Evolutionary conservation across 2,888 invertebrate genomes (phyloP).

Genomic region (Cephus runcator): DNA sequence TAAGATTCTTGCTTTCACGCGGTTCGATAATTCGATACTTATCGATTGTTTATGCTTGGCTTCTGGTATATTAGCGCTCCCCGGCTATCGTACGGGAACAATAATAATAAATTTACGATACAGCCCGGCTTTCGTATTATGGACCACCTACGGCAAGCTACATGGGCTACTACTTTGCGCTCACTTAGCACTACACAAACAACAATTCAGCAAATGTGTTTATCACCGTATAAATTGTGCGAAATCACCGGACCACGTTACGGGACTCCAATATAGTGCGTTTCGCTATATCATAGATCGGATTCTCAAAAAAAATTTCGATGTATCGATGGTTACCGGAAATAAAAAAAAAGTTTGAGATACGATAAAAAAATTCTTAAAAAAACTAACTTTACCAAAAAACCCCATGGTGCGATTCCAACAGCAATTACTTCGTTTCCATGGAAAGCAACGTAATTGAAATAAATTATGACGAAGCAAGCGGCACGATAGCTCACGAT

Average conservation of each 20-base stretch:
- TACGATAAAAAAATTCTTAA: background rate
- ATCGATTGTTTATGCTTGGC: background rate
- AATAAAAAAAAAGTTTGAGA: background rate
- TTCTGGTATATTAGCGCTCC: background rate
- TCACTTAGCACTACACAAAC: slow-evolving; percentile 56
- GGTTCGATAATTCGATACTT: background rate
- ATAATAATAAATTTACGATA: slow-evolving; percentile 42
- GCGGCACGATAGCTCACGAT: background rate
- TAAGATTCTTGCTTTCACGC: background rate
- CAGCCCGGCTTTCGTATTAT: slow-evolving; percentile 25
- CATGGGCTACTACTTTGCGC: slow-evolving; percentile 62
- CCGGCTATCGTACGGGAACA: slow-evolving; percentile 21
- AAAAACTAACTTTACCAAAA: background rate
- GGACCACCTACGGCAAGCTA: slow-evolving; percentile 56
- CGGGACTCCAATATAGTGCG: background rate
- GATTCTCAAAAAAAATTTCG: background rate
- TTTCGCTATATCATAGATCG: background rate
- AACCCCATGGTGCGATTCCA: background rate
- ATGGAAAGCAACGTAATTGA: background rate
- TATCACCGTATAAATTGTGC: slow-evolving; percentile 39
- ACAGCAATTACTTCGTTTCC: background rate
- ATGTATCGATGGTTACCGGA: background rate
- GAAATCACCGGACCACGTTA: slow-evolving; percentile 27
- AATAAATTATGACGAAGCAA: background rate
- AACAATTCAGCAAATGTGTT: slow-evolving; percentile 46